Conservation (phyloP, 1,140 invertebrate genomes). For the Catajapyx aquilonaris region DNA sequence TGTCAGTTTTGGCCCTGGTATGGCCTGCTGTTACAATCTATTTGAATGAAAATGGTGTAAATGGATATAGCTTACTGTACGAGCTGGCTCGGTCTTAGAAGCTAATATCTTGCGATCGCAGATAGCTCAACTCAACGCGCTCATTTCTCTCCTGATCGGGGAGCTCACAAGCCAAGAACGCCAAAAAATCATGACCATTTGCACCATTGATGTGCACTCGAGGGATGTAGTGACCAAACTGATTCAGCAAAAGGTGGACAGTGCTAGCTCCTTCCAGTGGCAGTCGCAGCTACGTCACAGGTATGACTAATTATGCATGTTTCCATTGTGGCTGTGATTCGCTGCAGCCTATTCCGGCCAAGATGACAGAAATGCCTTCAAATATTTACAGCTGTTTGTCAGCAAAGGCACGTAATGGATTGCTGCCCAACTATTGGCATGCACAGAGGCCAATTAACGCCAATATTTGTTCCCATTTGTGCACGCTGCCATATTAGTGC, state of each 20-base stretch:
- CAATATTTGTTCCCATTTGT: no score
- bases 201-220: conserved; percentile 81
- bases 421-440: no score
- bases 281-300: conserved; percentile 73
- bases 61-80: conserved; percentile 1
- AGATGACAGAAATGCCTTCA: no score
- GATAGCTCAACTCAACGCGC: conserved; percentile 52
- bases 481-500: no score
- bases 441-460: no score
- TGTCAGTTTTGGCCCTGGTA: no score
- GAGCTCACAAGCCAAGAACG: conserved; percentile 59
- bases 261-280: conserved; percentile 67
- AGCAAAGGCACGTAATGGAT: no score
- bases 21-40: background rate
- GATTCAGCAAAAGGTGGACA: conserved; percentile 59
- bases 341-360: no score
- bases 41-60: background rate
- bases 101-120: conserved; percentile 16
- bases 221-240: conserved; percentile 73
- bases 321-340: no score
- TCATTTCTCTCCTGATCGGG: conserved; percentile 60
- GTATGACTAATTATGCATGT: no score
- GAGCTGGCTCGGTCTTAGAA: background rate
- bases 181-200: conserved; percentile 89
- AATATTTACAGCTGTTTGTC: no score